A percentile compares a stretch with the other conserved stretches of the same genome.
phyloP scores from a whole-genome alignment of 2,113 vertebrate genomes.

The Romanogobio albipinnatus region DNA sequence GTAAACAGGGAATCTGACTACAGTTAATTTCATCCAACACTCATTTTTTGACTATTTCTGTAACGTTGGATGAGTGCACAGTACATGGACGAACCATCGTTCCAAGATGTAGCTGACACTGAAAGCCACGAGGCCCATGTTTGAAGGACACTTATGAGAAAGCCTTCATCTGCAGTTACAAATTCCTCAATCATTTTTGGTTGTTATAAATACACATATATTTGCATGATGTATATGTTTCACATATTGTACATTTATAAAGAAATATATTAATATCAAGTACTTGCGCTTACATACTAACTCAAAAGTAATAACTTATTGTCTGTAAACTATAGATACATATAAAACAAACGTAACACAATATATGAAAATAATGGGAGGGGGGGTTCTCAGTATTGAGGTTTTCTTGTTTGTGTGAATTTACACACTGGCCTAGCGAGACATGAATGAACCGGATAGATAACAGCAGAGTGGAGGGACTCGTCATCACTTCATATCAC shows the following conservation, averaged over 20 bases:
- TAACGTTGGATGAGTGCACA: background rate
- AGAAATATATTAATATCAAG: constrained; percentile 83
- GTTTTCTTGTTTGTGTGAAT: constrained; percentile 67
- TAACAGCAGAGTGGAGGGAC: background rate
- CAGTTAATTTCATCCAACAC: background rate
- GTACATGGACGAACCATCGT: background rate
- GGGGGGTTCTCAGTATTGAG: constrained; percentile 69
- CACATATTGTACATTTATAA: constrained; percentile 69
- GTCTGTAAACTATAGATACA: constrained; percentile 67
- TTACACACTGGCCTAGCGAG: constrained; percentile 17
- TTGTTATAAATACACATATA: constrained; percentile 77
- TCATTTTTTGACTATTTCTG: background rate
- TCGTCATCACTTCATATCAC: background rate
- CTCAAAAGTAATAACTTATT: constrained; percentile 76
- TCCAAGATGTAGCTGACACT: background rate
- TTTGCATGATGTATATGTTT: constrained; percentile 70
- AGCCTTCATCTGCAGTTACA: constrained; percentile 3
- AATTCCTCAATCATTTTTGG: constrained; percentile 6
- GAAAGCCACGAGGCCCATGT: constrained; percentile 15
- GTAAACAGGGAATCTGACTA: background rate
- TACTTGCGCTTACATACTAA: constrained; percentile 77
- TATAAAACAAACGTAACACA: constrained; percentile 68
- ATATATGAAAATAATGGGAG: constrained; percentile 54
- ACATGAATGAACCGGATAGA: constrained; percentile 4
- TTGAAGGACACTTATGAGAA: background rate